Evolutionary conservation across 1,140 invertebrate species (phyloP).

Genomic region (Coptotermes formosanus): DNA sequence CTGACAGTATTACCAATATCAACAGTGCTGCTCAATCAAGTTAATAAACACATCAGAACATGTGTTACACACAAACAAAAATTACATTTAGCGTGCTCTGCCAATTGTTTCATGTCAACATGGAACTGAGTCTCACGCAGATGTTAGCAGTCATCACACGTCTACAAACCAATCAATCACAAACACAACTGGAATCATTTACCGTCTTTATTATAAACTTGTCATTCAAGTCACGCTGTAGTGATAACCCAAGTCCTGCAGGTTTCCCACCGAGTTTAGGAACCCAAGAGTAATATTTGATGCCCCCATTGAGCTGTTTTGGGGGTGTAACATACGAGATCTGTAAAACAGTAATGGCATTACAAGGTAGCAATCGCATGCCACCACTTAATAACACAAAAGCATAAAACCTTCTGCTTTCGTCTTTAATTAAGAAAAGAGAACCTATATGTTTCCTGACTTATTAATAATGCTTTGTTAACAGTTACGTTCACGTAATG

Average conservation of each 20-base stretch:
- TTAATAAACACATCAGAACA: slow-evolving; percentile 4
- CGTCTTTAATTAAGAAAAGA: background rate
- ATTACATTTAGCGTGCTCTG: slow-evolving; percentile 7
- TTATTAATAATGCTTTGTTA: too few relatives aligned
- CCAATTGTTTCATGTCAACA: background rate
- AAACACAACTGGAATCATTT: slow-evolving; percentile 39
- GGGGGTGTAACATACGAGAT: slow-evolving; percentile 41
- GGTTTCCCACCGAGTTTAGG: slow-evolving; percentile 33
- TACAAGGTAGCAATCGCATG: slow-evolving; percentile 12
- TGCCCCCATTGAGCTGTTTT: slow-evolving; percentile 20
- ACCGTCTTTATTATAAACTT: slow-evolving; percentile 57
- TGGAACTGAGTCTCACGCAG: background rate
- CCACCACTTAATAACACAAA: background rate
- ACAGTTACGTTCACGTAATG: too few relatives aligned
- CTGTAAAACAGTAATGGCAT: slow-evolving; percentile 37
- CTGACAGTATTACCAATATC: background rate
- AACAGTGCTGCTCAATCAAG: background rate
- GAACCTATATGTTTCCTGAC: too few relatives aligned
- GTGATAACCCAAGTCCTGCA: slow-evolving; percentile 37
- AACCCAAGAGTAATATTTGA: slow-evolving; percentile 34
- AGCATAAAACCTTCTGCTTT: background rate
- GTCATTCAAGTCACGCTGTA: slow-evolving; percentile 44
- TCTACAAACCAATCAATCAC: slow-evolving; percentile 1
- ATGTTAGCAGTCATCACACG: background rate
- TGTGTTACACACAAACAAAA: background rate